Percentiles rank a stretch among this genome's conserved stretches.
These are phyloP conservation scores for Notocelia uddmanniana DNA, from an alignment of 2,888 invertebrate genomes.

Conservation along the genomic window DNA sequence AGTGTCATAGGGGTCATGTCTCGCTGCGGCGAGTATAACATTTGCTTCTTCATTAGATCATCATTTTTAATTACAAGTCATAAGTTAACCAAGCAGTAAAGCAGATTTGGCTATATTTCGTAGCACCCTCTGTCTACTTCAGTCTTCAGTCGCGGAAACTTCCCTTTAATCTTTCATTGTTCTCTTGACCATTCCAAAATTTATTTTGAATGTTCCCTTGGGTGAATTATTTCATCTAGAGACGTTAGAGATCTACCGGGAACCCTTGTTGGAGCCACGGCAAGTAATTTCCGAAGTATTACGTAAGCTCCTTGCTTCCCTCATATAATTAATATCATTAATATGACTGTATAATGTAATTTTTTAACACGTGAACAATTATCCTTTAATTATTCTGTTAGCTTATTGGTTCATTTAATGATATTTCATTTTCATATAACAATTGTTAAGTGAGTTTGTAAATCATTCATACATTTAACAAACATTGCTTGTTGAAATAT, in stretches of 20 bases:
- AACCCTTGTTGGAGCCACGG: conserved; percentile 44
- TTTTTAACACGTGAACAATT: neutral
- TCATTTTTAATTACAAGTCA: conserved; percentile 11
- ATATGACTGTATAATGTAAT: neutral
- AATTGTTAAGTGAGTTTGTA: neutral
- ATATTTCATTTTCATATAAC: neutral
- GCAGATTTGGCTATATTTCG: conserved; percentile 12
- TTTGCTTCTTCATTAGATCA: neutral
- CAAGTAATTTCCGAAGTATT: conserved; percentile 19
- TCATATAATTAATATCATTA: neutral
- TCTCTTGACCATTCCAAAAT: conserved; percentile 72
- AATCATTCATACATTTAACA: neutral
- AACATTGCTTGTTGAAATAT: neutral
- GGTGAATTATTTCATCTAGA: conserved; percentile 67
- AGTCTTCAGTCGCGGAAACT: conserved; percentile 68
- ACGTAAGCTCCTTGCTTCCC: conserved; percentile 6
- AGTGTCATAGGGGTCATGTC: no score
- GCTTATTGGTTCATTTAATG: neutral
- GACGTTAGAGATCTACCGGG: conserved; percentile 50
- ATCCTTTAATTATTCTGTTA: no score
- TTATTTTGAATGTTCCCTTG: conserved; percentile 64
- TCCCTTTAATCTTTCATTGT: conserved; percentile 76
- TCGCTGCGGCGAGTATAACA: no score
- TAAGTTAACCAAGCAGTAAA: neutral
- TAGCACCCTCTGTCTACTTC: conserved; percentile 14